These are phyloP conservation scores for Nudaria mundana DNA, from an alignment of 2,888 invertebrate species.

Conservation along the genomic window DNA sequence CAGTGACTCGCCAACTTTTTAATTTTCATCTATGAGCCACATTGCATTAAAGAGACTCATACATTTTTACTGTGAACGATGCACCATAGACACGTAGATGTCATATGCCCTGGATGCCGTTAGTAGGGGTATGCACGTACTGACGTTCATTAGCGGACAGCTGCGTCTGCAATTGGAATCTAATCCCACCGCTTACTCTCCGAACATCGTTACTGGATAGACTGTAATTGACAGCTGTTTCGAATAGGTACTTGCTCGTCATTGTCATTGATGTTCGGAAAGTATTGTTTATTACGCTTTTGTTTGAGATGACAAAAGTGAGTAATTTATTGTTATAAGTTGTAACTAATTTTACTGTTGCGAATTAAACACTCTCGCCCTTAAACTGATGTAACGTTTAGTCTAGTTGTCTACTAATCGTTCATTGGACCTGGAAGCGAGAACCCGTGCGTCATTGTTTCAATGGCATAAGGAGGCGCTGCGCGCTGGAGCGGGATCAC, in stretches of 20 bases:
- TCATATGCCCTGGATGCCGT: conserved; percentile 40
- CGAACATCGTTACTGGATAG: conserved; percentile 44
- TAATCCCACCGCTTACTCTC: conserved; percentile 54
- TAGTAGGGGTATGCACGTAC: conserved; percentile 46
- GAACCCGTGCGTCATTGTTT: too few species aligned
- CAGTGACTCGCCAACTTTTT: conserved; percentile 27
- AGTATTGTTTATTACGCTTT: conserved; percentile 6
- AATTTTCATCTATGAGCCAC: conserved; percentile 27
- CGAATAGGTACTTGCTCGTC: conserved; percentile 40
- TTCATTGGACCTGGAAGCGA: too few species aligned
- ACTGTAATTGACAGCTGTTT: conserved; percentile 53
- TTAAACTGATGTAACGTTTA: too few species aligned
- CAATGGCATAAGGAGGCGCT: too few species aligned
- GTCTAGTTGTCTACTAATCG: too few species aligned
- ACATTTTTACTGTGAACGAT: conserved; percentile 16
- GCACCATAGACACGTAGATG: conserved; percentile 40
- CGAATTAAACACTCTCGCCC: too few species aligned
- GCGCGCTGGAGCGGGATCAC: too few species aligned
- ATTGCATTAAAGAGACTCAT: conserved; percentile 15
- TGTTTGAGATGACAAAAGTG: conserved; percentile 5
- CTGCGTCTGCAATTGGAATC: conserved; percentile 65
- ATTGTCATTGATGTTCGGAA: conserved; percentile 16
- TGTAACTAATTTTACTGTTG: too few species aligned
- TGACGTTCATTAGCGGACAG: conserved; percentile 58
- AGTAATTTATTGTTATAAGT: too few species aligned